phyloP scores from a whole-genome alignment of 37 sponge, comb jelly and placozoan genomes.

The Oscarella lobularis region DNA sequence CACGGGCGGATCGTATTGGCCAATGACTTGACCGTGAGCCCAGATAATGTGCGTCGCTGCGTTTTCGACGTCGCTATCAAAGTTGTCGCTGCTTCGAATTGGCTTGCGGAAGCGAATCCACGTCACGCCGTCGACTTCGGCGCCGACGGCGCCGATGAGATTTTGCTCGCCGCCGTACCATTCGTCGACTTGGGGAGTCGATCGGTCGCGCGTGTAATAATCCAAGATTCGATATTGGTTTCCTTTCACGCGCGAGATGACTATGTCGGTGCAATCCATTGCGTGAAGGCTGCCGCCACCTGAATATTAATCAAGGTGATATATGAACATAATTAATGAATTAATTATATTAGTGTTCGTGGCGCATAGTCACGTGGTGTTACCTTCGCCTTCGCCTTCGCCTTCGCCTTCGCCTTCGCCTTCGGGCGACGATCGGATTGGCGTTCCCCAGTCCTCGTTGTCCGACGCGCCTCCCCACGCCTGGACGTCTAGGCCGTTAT shows the following conservation, averaged over 20 bases:
- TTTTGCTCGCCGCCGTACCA: conserved; percentile 19
- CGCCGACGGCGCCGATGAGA: conserved; percentile 17
- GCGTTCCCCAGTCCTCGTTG: too few species aligned
- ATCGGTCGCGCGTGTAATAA: conserved; percentile 30
- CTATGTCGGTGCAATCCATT: conserved; percentile 35
- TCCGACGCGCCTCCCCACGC: too few species aligned
- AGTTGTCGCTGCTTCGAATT: neutral
- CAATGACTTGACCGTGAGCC: conserved; percentile 20
- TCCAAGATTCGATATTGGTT: conserved; percentile 12
- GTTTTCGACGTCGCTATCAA: conserved; percentile 7
- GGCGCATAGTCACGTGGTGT: neutral
- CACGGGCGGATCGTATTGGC: neutral
- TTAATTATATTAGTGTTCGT: conserved; percentile 15
- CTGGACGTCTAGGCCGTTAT: too few species aligned
- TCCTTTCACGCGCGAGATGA: conserved; percentile 15
- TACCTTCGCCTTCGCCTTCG: neutral
- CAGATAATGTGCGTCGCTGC: conserved; percentile 16
- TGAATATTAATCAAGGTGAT: too few species aligned
- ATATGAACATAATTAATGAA: too few species aligned
- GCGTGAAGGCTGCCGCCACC: conserved; percentile 18
- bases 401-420: neutral
- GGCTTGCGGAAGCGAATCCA: conserved; percentile 4
- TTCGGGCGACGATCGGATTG: too few species aligned
- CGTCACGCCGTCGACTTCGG: conserved; percentile 13
- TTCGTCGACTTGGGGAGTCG: conserved; percentile 15